A percentile compares a stretch with the other conserved stretches of the same genome.
These are phyloP conservation scores for Drosophila lini DNA, from an alignment of 1,140 invertebrate genomes.

Conservation along the genomic window DNA sequence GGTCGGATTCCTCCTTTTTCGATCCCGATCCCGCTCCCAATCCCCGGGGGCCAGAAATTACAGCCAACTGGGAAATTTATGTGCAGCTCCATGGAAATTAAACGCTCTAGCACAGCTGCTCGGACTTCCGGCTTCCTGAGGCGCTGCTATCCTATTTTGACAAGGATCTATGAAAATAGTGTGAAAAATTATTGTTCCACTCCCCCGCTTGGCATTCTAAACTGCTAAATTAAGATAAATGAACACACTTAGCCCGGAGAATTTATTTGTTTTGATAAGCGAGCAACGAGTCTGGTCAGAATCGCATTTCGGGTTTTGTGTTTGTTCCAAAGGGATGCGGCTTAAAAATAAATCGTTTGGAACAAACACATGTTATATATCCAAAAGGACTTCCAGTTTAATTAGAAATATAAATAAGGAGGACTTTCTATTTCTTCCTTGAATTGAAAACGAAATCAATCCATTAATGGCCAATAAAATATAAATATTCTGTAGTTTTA, in stretches of 20 bases:
- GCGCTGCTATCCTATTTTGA: constrained; percentile 39
- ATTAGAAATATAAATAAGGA: background rate
- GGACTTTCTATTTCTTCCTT: background rate
- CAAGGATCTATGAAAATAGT: constrained; percentile 63
- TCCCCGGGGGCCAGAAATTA: constrained; percentile 44
- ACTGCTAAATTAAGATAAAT: constrained; percentile 74
- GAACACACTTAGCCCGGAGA: constrained; percentile 50
- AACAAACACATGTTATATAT: background rate
- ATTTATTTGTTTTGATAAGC: constrained; percentile 75
- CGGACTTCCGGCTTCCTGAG: constrained; percentile 45
- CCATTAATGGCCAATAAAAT: constrained; percentile 4
- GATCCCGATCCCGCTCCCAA: background rate
- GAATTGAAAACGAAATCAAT: background rate
- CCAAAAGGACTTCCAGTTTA: background rate
- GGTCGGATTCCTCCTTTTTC: constrained; percentile 7
- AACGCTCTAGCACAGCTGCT: constrained; percentile 61
- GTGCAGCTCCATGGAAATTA: constrained; percentile 69
- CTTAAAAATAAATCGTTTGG: constrained; percentile 13
- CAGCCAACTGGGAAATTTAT: constrained; percentile 67
- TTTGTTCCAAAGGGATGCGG: constrained; percentile 2
- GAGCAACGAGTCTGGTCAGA: constrained; percentile 14
- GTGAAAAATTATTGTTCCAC: constrained; percentile 62
- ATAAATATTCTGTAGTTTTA: constrained; percentile 13
- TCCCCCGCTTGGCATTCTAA: constrained; percentile 21
- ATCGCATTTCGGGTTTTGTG: constrained; percentile 6